Percentiles rank a stretch among this genome's conserved stretches.
Conservation (phyloP, 1,140 invertebrate genomes). For the Hyles euphorbiae region DNA sequence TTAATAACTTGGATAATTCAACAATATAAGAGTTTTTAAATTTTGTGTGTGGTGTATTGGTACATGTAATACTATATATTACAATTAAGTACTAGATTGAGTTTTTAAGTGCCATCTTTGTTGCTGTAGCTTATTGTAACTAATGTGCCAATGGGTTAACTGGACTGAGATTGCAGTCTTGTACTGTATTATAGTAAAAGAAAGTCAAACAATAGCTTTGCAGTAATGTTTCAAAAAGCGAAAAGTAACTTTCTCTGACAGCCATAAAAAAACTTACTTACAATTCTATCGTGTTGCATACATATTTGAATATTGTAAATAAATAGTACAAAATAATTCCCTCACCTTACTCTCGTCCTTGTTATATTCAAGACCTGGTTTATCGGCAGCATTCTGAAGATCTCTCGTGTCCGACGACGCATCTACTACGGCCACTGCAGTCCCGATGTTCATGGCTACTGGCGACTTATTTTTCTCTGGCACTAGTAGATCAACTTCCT, state of each 20-base stretch:
- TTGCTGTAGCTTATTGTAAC: too few relatives aligned
- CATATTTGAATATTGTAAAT: too few relatives aligned
- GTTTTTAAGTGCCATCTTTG: not conserved
- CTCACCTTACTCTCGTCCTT: slow-evolving; percentile 43
- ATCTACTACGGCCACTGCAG: slow-evolving; percentile 28
- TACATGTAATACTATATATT: not conserved
- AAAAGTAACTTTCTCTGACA: not conserved
- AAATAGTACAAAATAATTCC: too few relatives aligned
- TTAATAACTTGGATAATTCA: not conserved
- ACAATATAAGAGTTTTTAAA: not conserved
- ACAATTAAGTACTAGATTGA: not conserved
- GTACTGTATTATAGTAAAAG: not conserved
- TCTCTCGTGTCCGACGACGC: slow-evolving; percentile 21
- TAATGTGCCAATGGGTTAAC: too few relatives aligned
- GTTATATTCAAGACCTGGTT: slow-evolving; percentile 35
- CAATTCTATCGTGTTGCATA: not conserved
- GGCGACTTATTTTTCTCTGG: slow-evolving; percentile 32
- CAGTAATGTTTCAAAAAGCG: too few relatives aligned
- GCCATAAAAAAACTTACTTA: not conserved
- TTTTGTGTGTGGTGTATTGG: not conserved
- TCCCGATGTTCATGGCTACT: slow-evolving; percentile 26
- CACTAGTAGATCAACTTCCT: slow-evolving; percentile 37
- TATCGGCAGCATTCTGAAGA: slow-evolving; percentile 31
- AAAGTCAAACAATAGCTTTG: not conserved
- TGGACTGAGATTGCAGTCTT: too few relatives aligned